Evolutionary conservation across 2,888 invertebrate genomes (phyloP), one percentile per base, ranked within the genome.

Genomic region (Sarcophaga variegata): DNA sequence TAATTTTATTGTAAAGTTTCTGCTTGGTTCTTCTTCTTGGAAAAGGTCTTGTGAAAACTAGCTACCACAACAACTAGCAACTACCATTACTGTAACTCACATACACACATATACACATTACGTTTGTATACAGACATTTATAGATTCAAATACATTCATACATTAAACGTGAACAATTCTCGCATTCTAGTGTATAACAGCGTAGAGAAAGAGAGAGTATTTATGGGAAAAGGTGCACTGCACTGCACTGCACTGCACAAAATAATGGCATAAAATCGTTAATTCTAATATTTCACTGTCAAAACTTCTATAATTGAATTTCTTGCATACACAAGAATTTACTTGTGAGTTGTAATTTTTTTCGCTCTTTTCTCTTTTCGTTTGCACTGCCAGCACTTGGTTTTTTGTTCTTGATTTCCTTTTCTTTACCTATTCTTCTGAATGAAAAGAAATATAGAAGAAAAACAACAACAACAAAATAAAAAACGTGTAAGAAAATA

Each of bases 261-360:
- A 87, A 87, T 87, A 84, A 87, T 84, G 87, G 79, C 87, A 84
- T 79, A 87, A 87, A 87, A 87, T 87, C 87, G 84, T 87, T 87
- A 84, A 81, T 87, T 87, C 83, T 83, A 88, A 89, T 89, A 87
- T 89, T 88, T 89, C 88, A 86, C 88, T 89, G 88, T 88, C 89
- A 88, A 89, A 89, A 89, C 88, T 88, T 89, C 84, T 83, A 84
- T 89, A 88, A 89, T 89, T 89, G 88, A 89, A 89, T 88, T 89
- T 86, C 84, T 37, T 89, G 79, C 76, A 83, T 85, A 78, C 72
- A 79, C 72, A 76, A 67, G 78, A 83, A 81, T 83, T 86, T 81
- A 81, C 80, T 85, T 49, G 49, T 49, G 49, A 49, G 49, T 49
- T 49, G 10, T 49, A 12, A 12, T 49, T 10, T 49, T 70, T 75